phyloP scores from a whole-genome alignment of 2,113 vertebrate species.

The Cisticola juncidis region DNA sequence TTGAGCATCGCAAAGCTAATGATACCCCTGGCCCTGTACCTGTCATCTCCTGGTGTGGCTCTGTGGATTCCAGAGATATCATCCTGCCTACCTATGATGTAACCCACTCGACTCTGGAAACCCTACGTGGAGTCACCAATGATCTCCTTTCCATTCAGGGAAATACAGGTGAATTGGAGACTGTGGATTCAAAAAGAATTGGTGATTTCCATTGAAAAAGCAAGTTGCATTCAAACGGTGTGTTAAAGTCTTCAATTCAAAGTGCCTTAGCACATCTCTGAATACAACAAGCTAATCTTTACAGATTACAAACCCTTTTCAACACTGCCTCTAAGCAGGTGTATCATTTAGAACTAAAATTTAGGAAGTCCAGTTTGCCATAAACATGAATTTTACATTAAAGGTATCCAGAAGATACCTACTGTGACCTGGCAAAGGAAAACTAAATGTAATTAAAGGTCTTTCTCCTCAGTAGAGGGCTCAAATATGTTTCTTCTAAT shows the following conservation, averaged over 20 bases:
- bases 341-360: neutral
- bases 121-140: constrained; percentile 88
- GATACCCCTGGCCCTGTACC: constrained; percentile 81
- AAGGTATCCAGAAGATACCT: neutral
- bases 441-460: neutral
- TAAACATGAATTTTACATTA: neutral
- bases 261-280: neutral
- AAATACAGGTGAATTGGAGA: constrained; percentile 82
- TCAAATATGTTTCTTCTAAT: neutral
- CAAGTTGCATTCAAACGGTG: neutral
- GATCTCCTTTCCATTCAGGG: constrained; percentile 94
- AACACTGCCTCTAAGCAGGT: neutral
- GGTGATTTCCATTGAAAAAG: neutral
- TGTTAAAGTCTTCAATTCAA: neutral
- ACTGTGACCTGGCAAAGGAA: neutral
- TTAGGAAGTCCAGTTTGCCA: neutral
- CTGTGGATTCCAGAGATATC: constrained; percentile 84
- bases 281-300: neutral
- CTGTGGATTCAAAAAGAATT: neutral
- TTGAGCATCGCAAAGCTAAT: constrained; percentile 80
- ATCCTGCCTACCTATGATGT: constrained; percentile 91
- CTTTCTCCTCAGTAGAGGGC: neutral
- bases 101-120: constrained; percentile 91
- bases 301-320: neutral
- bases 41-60: constrained; percentile 93